Evolutionary conservation across 2,113 vertebrate genomes (phyloP), one percentile per base, ranked within the genome.

Genomic region (Tiliqua scincoides): DNA sequence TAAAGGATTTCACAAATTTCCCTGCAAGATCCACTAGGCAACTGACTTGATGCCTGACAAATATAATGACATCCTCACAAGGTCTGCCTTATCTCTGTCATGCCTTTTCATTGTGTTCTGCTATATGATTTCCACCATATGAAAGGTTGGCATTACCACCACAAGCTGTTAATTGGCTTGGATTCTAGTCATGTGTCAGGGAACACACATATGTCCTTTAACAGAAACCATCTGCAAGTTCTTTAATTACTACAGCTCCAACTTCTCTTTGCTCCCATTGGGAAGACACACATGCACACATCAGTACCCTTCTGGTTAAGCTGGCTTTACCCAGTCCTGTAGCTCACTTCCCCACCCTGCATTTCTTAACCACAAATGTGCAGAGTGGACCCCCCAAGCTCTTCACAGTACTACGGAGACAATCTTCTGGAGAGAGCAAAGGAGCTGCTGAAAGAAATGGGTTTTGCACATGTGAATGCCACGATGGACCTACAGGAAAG

Each of bases 401-500:
- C 88, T 92, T 81, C 0, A 1, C 3, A 76, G 89, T 85, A 7
- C 4, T 1, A 15, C 84, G 0, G 86, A 91, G 90, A 88, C 90
- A 94, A 82, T 81, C 72, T 82, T 93, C 85, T 0, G 73, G 82
- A 92, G 89, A 0, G 86, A 84, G 89, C 0, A 0, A 61, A 91
- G 86, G 57, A 72, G 71, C 74, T 90, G 88, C 94, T 94, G 90
- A 94, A 91, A 91, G 35, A 43, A 74, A 90, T 81, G 86, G 1
- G 88, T 79, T 83, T 79, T 95, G 92, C 92, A 95, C 37, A 93
- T 93, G 93, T 83, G 87, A 59, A 87, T 94, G 84, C 57, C 0
- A 2, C 82, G 0, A 4, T 0, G 0, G 93, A 94, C 89, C 94
- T 94, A 92, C 93, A 92, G 87, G 92, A 87, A 89, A 87, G 91